Conservation (phyloP, 2,888 invertebrate genomes). For the Encarsia formosa region DNA sequence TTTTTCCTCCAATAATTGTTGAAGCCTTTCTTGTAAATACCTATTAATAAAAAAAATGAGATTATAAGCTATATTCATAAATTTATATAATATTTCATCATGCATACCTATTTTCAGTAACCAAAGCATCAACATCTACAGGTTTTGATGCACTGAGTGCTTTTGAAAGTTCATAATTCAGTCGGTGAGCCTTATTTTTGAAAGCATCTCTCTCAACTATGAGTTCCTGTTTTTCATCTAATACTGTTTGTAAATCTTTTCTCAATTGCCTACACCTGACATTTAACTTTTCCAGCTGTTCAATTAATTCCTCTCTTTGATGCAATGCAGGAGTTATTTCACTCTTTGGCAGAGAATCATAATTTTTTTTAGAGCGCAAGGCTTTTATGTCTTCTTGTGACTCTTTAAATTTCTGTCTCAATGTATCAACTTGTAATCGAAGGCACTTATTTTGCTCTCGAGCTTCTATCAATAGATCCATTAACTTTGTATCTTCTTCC, state of each 20-base stretch:
- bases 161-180: conserved; percentile 75
- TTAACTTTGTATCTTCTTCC: conserved; percentile 32
- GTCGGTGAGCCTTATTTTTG: conserved; percentile 75
- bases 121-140: conserved; percentile 74
- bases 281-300: conserved; percentile 63
- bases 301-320: conserved; percentile 65
- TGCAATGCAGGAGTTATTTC: conserved; percentile 54
- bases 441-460: conserved; percentile 57
- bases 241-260: conserved; percentile 69
- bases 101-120: conserved; percentile 72
- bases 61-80: conserved; percentile 2
- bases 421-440: conserved; percentile 62
- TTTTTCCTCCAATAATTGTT: conserved; percentile 75
- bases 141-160: conserved; percentile 59
- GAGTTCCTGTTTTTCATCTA: conserved; percentile 83
- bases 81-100: not conserved
- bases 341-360: conserved; percentile 31
- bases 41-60: no score
- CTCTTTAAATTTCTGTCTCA: conserved; percentile 68
- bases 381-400: conserved; percentile 67
- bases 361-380: conserved; percentile 54
- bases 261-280: conserved; percentile 71
- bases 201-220: conserved; percentile 78
- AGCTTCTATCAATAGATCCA: conserved; percentile 48
- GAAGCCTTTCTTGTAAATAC: conserved; percentile 75